Conservation (phyloP, 2,113 vertebrate genomes). For the Scolopax mira region DNA sequence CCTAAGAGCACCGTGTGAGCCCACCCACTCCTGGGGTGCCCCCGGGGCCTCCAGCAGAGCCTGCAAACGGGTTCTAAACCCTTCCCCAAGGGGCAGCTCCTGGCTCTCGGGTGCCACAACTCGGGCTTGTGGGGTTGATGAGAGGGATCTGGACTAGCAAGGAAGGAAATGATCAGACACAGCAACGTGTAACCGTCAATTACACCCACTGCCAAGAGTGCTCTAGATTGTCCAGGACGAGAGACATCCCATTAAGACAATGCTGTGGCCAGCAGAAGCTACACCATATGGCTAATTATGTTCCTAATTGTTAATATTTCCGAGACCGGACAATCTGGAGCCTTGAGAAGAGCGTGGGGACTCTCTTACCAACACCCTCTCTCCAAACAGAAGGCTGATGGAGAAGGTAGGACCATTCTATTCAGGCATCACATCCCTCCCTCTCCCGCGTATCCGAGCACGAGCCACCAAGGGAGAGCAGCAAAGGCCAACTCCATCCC, state of each 20-base stretch:
- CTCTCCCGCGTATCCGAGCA: neutral
- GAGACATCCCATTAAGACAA: neutral
- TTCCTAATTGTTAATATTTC: neutral
- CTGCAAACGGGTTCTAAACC: neutral
- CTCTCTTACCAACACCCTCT: neutral
- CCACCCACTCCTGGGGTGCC: neutral
- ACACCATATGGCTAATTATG: neutral
- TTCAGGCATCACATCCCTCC: neutral
- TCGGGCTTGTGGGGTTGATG: neutral
- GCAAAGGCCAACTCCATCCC: neutral
- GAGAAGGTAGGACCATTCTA: neutral
- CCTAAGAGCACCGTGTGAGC: accelerated
- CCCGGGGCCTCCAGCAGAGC: neutral
- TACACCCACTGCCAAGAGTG: neutral
- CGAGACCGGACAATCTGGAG: neutral
- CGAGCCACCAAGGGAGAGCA: neutral
- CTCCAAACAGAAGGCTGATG: neutral
- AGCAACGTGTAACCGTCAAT: accelerated
- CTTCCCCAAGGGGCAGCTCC: neutral
- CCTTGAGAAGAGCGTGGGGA: neutral
- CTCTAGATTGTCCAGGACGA: neutral
- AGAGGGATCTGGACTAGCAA: neutral
- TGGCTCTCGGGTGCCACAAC: neutral
- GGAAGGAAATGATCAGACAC: neutral
- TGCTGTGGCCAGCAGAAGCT: neutral